Evolutionary conservation across 2,113 vertebrate genomes (phyloP).

Genomic region (Nothocercus nigrocapillus): DNA sequence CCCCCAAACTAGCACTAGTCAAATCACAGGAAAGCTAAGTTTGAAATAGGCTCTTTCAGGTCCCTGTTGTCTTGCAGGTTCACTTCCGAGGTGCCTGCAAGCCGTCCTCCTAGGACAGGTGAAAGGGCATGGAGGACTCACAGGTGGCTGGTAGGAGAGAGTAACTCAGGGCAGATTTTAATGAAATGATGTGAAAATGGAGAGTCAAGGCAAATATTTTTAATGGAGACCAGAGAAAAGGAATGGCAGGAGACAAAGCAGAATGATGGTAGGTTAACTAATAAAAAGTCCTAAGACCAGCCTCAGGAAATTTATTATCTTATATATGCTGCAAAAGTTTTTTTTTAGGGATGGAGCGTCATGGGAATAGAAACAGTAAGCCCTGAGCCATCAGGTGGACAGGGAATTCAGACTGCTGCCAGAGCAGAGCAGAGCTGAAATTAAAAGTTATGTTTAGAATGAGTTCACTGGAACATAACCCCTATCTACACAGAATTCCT

Average conservation of each 20-base stretch:
- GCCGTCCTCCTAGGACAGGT: neutral
- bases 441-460: conserved; percentile 30
- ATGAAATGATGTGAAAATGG: neutral
- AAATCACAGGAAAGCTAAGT: neutral
- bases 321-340: neutral
- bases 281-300: neutral
- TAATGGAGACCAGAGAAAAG: neutral
- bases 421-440: neutral
- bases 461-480: conserved; percentile 30
- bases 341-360: neutral
- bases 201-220: neutral
- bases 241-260: neutral
- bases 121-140: neutral
- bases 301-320: neutral
- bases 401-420: conserved; percentile 1
- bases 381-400: neutral
- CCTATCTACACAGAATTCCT: neutral
- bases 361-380: conserved; percentile 5
- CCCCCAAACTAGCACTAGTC: neutral
- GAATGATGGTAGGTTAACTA: neutral
- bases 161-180: neutral
- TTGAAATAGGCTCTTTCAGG: neutral
- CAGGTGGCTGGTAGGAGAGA: neutral
- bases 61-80: neutral
- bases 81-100: neutral